phyloP scores from a whole-genome alignment of 1,140 invertebrate genomes.

The Triops longicaudatus region DNA sequence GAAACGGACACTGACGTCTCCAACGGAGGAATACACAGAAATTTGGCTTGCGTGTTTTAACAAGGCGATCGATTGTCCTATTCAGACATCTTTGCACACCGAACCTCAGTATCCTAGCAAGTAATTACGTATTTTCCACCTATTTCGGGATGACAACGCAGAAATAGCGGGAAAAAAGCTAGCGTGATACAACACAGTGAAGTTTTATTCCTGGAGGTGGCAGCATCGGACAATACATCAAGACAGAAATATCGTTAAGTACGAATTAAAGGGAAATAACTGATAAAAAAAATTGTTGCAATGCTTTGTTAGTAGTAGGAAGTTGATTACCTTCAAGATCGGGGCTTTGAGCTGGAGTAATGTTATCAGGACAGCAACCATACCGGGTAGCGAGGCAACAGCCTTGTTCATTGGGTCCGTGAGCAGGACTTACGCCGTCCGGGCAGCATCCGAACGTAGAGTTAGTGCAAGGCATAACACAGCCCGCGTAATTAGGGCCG shows the following conservation, averaged over 20 bases:
- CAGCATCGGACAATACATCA: too few species aligned
- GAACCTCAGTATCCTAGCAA: too few species aligned
- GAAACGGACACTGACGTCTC: not conserved
- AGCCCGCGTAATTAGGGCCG: slow-evolving; percentile 35
- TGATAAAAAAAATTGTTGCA: slow-evolving; percentile 23
- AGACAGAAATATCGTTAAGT: too few species aligned
- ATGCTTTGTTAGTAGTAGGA: not conserved
- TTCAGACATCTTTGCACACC: too few species aligned
- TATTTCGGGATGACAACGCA: too few species aligned
- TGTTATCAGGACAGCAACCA: slow-evolving; percentile 86
- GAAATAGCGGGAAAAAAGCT: too few species aligned
- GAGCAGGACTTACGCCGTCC: slow-evolving; percentile 72
- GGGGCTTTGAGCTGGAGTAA: slow-evolving; percentile 68
- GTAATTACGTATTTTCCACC: too few species aligned
- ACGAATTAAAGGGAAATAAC: not conserved
- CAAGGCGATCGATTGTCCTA: too few species aligned
- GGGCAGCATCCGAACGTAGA: slow-evolving; percentile 80
- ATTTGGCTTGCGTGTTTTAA: too few species aligned
- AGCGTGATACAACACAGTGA: too few species aligned
- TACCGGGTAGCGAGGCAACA: slow-evolving; percentile 63
- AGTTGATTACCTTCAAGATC: slow-evolving; percentile 53
- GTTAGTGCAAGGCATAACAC: slow-evolving; percentile 52
- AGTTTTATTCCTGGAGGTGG: too few species aligned
- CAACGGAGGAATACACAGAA: too few species aligned
- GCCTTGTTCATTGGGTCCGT: slow-evolving; percentile 70